phyloP scores from a whole-genome alignment of 2,888 invertebrate genomes.

The Lamellibrachia columna region DNA sequence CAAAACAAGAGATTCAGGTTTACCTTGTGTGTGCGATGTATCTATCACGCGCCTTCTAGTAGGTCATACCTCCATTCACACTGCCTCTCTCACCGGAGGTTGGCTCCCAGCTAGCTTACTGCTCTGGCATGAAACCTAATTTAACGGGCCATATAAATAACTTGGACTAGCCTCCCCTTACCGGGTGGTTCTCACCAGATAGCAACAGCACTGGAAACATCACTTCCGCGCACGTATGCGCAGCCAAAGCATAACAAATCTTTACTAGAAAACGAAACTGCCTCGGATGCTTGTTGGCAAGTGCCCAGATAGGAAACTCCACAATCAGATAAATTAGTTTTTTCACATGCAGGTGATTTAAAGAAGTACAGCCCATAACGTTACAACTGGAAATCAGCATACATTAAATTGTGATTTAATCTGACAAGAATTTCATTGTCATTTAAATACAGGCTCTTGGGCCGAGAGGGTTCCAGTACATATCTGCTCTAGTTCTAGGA shows the following conservation, averaged over 20 bases:
- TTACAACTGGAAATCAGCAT: not conserved
- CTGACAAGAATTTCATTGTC: not conserved
- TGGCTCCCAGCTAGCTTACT: not conserved
- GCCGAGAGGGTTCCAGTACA: not conserved
- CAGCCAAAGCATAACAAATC: not conserved
- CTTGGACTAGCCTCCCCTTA: not conserved
- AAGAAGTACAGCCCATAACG: not conserved
- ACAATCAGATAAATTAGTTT: not conserved
- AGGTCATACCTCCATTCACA: not conserved
- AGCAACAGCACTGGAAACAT: not conserved
- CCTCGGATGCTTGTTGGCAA: not conserved
- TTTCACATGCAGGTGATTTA: not conserved
- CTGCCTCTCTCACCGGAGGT: not conserved
- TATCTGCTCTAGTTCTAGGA: not conserved
- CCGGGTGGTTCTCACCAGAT: not conserved
- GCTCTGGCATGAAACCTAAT: not conserved
- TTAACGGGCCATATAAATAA: slow-evolving; percentile 12
- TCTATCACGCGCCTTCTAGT: not conserved
- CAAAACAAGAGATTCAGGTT: not conserved
- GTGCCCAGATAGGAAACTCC: not conserved
- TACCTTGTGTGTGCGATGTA: not conserved
- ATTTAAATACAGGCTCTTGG: not conserved
- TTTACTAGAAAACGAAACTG: not conserved
- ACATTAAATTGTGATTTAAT: not conserved
- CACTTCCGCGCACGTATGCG: not conserved